Percentiles rank a stretch among this genome's conserved stretches.
phyloP scores from a whole-genome alignment of 2,888 invertebrate species.

The Scotopteryx bipunctaria region DNA sequence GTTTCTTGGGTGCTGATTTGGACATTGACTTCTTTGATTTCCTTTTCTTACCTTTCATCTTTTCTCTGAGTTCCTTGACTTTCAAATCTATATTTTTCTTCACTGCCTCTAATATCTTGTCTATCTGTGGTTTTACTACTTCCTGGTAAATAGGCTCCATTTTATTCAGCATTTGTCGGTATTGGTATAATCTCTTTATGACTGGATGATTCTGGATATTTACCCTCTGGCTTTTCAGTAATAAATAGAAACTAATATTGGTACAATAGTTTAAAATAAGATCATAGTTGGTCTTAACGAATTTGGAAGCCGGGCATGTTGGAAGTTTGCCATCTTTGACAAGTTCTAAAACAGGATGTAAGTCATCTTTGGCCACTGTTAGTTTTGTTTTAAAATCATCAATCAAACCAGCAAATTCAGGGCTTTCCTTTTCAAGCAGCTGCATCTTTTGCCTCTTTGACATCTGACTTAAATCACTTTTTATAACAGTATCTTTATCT shows the following conservation, averaged over 20 bases:
- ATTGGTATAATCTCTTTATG: conserved; percentile 91
- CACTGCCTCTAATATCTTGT: conserved; percentile 83
- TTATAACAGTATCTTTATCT: conserved; percentile 84
- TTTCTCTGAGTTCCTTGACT: conserved; percentile 48
- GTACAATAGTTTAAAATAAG: conserved; percentile 91
- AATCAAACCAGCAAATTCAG: conserved; percentile 91
- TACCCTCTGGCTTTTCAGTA: conserved; percentile 90
- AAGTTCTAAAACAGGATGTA: conserved; percentile 87
- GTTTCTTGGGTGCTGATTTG: conserved; percentile 62
- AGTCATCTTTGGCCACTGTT: conserved; percentile 85
- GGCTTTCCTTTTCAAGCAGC: conserved; percentile 92
- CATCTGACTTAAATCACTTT: conserved; percentile 90
- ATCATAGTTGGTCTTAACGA: conserved; percentile 87
- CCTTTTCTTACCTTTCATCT: conserved; percentile 55
- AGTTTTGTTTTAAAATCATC: conserved; percentile 90
- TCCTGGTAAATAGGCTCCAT: conserved; percentile 87
- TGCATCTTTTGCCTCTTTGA: conserved; percentile 89
- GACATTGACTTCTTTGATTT: conserved; percentile 52
- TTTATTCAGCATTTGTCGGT: conserved; percentile 89
- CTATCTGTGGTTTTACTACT: conserved; percentile 86
- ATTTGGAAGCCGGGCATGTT: conserved; percentile 86
- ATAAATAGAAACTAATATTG: conserved; percentile 93
- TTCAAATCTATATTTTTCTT: conserved; percentile 67
- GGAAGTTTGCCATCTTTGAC: conserved; percentile 85
- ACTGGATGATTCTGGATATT: conserved; percentile 94